These are phyloP conservation scores for Aleiodes sp. DNA, from an alignment of 1,140 invertebrate species.

Conservation along the genomic window DNA sequence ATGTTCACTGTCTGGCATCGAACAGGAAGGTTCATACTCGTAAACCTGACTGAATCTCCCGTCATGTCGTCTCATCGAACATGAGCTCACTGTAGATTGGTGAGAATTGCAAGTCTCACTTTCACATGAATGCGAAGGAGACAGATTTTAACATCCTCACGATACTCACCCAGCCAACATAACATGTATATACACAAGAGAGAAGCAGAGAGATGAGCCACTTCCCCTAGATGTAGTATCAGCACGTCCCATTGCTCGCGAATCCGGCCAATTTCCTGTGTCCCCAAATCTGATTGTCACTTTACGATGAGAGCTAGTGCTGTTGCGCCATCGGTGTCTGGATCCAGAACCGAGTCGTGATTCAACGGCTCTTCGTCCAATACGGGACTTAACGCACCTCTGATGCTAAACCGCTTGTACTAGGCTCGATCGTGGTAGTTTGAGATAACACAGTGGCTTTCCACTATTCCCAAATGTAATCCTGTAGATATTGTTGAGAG, in stretches of 20 bases:
- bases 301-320: conserved; percentile 61
- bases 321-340: conserved; percentile 10
- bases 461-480: conserved; percentile 28
- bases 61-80: background rate
- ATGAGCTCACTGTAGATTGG: conserved; percentile 8
- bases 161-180: background rate
- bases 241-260: conserved; percentile 65
- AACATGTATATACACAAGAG: background rate
- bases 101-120: background rate
- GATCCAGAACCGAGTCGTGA: background rate
- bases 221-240: conserved; percentile 45
- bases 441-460: conserved; percentile 38
- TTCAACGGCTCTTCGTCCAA: background rate
- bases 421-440: conserved; percentile 23
- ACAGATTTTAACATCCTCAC: background rate
- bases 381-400: background rate
- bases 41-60: conserved; percentile 14
- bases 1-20: conserved; percentile 22
- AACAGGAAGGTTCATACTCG: conserved; percentile 25
- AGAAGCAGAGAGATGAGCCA: background rate
- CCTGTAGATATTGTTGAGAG: background rate
- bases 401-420: conserved; percentile 13
- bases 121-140: background rate
- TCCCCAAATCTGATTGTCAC: conserved; percentile 63
- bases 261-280: conserved; percentile 65